Evolutionary conservation across 2,797 vertebrate species (phyloP).

Genomic region (Notamacropus eugenii): DNA sequence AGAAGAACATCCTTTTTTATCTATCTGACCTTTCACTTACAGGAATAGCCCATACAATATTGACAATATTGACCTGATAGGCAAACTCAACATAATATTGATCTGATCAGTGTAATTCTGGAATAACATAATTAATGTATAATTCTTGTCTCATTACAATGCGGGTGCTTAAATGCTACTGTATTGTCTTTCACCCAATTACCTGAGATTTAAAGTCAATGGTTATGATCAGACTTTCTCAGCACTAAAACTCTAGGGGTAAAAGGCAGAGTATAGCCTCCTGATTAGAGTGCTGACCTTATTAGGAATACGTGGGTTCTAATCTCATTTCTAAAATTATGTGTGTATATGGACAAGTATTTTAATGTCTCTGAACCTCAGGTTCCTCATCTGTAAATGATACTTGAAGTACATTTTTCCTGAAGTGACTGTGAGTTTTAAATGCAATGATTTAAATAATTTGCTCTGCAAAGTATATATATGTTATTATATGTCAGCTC

Average conservation of each 20-base stretch:
- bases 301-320: background rate
- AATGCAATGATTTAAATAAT: background rate
- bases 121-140: background rate
- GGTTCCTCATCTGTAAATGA: background rate
- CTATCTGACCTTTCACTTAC: background rate
- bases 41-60: background rate
- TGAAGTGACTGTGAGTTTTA: background rate
- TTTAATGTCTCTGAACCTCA: background rate
- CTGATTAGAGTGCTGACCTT: background rate
- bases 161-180: background rate
- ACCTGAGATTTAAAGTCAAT: background rate
- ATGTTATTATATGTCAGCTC: no score
- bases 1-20: background rate
- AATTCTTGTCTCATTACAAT: background rate
- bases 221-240: background rate
- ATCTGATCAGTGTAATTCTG: background rate
- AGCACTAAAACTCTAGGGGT: background rate
- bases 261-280: background rate
- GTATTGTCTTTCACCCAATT: background rate
- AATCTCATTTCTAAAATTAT: background rate
- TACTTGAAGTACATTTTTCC: background rate
- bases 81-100: background rate
- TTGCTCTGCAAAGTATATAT: background rate
- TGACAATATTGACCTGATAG: background rate
- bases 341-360: background rate